Percentiles rank a stretch among this genome's conserved stretches.
These are phyloP conservation scores for Nematostella vectensis DNA, from an alignment of 92 coral and sea anemone genomes.

Conservation along the genomic window DNA sequence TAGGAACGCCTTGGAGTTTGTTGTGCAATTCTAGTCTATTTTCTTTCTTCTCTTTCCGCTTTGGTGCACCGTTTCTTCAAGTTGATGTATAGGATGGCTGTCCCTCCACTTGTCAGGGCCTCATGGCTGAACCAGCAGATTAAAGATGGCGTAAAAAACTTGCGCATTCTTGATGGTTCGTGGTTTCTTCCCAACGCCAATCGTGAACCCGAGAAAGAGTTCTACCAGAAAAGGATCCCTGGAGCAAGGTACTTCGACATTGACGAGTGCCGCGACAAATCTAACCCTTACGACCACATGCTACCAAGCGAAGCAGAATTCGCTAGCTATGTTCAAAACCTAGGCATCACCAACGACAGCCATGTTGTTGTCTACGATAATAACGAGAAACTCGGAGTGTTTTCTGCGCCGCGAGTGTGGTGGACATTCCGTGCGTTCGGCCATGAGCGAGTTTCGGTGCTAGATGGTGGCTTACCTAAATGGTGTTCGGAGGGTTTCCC, in stretches of 20 bases:
- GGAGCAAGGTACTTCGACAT: constrained; percentile 84
- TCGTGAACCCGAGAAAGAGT: constrained; percentile 64
- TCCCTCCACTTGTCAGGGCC: too few species aligned
- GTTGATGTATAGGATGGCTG: too few species aligned
- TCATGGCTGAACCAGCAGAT: too few species aligned
- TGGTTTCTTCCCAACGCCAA: constrained; percentile 84
- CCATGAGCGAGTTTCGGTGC: constrained; percentile 76
- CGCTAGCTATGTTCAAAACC: constrained; percentile 60
- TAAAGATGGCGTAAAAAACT: constrained; percentile 38
- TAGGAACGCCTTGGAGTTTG: constrained; percentile 1
- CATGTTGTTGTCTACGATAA: constrained; percentile 87
- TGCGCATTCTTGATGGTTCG: constrained; percentile 77
- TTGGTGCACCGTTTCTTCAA: too few species aligned
- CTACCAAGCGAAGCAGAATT: constrained; percentile 67
- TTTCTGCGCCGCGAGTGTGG: constrained; percentile 95
- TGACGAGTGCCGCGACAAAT: constrained; percentile 72
- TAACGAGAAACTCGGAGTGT: constrained; percentile 56
- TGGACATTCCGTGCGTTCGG: constrained; percentile 93
- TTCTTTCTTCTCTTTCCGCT: too few species aligned
- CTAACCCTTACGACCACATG: constrained; percentile 68
- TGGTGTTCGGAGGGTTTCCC: constrained; percentile 75
- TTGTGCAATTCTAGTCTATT: too few species aligned
- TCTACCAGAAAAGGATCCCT: constrained; percentile 57
- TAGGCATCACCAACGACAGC: constrained; percentile 79
- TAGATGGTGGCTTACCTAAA: constrained; percentile 82